phyloP scores from a whole-genome alignment of 2,113 vertebrate species.

The Burhinus oedicnemus region DNA sequence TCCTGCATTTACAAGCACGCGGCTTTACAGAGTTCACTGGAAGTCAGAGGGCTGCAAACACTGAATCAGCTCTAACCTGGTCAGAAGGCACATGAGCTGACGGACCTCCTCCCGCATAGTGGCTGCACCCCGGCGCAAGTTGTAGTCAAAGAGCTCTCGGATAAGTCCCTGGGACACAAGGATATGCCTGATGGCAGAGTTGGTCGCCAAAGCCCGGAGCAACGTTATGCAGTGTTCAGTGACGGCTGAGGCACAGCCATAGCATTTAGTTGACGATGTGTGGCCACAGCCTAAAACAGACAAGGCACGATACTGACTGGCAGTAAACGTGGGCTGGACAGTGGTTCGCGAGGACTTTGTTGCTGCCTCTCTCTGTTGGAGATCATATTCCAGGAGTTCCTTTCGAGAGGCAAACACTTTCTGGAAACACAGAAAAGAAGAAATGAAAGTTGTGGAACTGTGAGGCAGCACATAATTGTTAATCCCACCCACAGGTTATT shows the following conservation, averaged over 20 bases:
- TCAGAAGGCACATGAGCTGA: slow-evolving; percentile 97
- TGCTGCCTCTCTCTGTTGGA: slow-evolving; percentile 95
- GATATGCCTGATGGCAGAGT: slow-evolving; percentile 93
- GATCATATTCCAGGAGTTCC: slow-evolving; percentile 95
- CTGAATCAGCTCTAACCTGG: slow-evolving; percentile 76
- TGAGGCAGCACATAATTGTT: neutral
- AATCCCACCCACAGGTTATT: neutral
- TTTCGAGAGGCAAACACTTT: slow-evolving; percentile 99
- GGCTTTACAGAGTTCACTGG: neutral
- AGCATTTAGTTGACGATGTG: slow-evolving; percentile 96
- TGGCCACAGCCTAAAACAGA: slow-evolving; percentile 95
- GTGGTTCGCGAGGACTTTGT: slow-evolving; percentile 90
- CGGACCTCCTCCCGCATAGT: slow-evolving; percentile 95
- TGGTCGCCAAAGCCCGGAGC: slow-evolving; percentile 94
- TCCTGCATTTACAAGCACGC: fast-evolving
- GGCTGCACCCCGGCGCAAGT: slow-evolving; percentile 89
- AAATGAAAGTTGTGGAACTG: neutral
- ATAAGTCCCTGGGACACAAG: slow-evolving; percentile 97
- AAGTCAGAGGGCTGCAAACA: neutral
- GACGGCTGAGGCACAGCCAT: slow-evolving; percentile 95
- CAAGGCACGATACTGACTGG: slow-evolving; percentile 94
- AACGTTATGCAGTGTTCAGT: slow-evolving; percentile 96
- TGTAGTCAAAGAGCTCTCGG: slow-evolving; percentile 96
- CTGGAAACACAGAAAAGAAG: slow-evolving; percentile 67
- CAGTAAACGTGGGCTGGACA: slow-evolving; percentile 91